phyloP scores from a whole-genome alignment of 2,797 vertebrate genomes.

The Sardinella longiceps region DNA sequence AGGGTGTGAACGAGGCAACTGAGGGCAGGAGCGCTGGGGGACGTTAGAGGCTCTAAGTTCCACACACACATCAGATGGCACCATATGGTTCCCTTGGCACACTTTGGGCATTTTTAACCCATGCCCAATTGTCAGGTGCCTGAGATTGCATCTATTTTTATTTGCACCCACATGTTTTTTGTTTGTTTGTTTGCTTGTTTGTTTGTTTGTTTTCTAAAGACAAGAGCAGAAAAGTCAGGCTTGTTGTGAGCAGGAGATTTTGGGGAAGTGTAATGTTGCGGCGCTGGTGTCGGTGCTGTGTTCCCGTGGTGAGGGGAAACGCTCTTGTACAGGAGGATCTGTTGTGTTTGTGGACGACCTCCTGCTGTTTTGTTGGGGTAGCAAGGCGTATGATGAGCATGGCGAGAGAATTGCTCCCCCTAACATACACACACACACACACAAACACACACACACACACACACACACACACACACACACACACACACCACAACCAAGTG shows the following conservation, averaged over 20 bases:
- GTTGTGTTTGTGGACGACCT: constrained; percentile 62
- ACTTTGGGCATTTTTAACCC: not conserved
- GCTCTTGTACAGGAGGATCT: constrained; percentile 54
- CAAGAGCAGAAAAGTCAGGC: not conserved
- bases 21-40: not conserved
- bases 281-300: not conserved
- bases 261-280: not conserved
- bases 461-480: constrained; percentile 21
- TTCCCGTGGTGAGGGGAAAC: constrained; percentile 31
- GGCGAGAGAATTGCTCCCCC: constrained; percentile 68
- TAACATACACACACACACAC: constrained; percentile 22
- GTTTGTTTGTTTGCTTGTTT: too few relatives aligned
- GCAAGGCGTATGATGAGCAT: constrained; percentile 71
- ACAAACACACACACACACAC: constrained; percentile 21
- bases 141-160: not conserved
- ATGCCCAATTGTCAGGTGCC: not conserved
- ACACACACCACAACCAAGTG: not conserved
- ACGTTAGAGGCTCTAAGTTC: not conserved
- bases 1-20: not conserved
- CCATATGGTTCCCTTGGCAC: not conserved
- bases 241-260: not conserved
- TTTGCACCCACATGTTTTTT: not conserved
- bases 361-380: constrained; percentile 62
- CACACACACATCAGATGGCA: not conserved
- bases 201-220: not conserved